Base-by-base conservation (phyloP, 2,888 invertebrate species). In the Molanna angustata region DNA sequence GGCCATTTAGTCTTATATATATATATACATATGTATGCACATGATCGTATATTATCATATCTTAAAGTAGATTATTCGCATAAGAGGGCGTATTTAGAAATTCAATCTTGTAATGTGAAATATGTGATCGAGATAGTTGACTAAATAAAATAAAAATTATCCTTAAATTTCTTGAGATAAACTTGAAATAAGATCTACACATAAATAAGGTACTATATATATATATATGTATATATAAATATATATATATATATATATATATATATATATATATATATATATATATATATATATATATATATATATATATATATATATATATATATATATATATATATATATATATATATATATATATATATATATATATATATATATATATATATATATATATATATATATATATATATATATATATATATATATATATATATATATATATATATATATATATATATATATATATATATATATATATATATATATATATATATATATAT, bases 211-310 rank as follows among this genome's bases (percentile, higher is more conserved):
- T n/a, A n/a, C n/a, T 41, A 41, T 41, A 14, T 41, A 41, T 14
- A 41, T 41, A 41, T 41, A 41, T 16, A 9, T 41, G 17, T 16
- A 41, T 41, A 37, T 37, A 37, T 37, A 37, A 7, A 37, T 37
- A 37, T 37, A 37, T 37, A 37, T 37, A 37, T 37, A 37, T 37
- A 37, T 37, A 14, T 37, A 27, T 27, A 27, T 27, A 27, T 27
- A 27, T 27, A 27, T 27, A 27, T 27, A 27, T 27, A 27, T 27
- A 27, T 27, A 27, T 27, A 27, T 27, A 27, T 27, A 27, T 27
- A 27, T 27, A 27, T 27, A 27, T 27, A 27, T 27, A 27, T 27
- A 27, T 27, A 27, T 27, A 27, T 27, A 27, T 27, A 27, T 27
- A 27, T 27, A 27, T 27, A 27, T 27, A 27, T 27, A 27, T 27